Base-by-base conservation (phyloP, 2,113 vertebrate species). In the Hemiprocne comata region DNA sequence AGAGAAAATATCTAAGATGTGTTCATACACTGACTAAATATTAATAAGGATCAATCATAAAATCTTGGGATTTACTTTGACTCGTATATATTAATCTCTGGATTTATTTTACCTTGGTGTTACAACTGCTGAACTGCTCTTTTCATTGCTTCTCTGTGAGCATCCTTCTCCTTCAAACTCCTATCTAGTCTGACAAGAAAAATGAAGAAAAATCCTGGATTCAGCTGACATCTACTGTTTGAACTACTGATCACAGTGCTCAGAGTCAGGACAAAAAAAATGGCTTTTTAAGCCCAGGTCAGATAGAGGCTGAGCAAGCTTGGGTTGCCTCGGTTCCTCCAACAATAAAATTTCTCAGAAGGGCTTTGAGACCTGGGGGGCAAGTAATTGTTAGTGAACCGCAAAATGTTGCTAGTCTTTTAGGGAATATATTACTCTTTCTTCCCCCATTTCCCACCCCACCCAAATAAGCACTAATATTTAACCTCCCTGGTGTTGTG, bases 131-230 rank as follows among this genome's bases (percentile, higher is more conserved):
- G 86, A 89, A 76, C 54, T 93, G 50, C 34, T 38, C n/a, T 67
- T 82, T 69, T 88, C 77, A 90, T 50, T 89, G 60, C 17, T 17
- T 77, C 55, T 66, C 61, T 53, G 15, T 57, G 54, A 94, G 87
- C 81, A 89, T 81, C 48, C 66, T 78, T 89, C 54, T 93, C 91
- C 66, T 85, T 93, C 88, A 82, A 67, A 94, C 34, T 86, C 53
- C 53, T 20, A 69, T 44, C 87, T 89, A 91, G 62, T 23, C 24
- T 75, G 89, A 89, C 38, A n/a, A 73, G 91, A 74, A 89, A 90
- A 82, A 79, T 9, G 82, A 74, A 70, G 90, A 48, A 44, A 64
- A 69, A n/a, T 60, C 44, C 87, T 53, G 85, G 73, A 70, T 82
- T 81, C 53, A 78, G 73, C 38, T 84, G 88, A 40, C 20, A 72